phyloP scores from a whole-genome alignment of 1,140 invertebrate genomes.

The Lethrus apterus region DNA sequence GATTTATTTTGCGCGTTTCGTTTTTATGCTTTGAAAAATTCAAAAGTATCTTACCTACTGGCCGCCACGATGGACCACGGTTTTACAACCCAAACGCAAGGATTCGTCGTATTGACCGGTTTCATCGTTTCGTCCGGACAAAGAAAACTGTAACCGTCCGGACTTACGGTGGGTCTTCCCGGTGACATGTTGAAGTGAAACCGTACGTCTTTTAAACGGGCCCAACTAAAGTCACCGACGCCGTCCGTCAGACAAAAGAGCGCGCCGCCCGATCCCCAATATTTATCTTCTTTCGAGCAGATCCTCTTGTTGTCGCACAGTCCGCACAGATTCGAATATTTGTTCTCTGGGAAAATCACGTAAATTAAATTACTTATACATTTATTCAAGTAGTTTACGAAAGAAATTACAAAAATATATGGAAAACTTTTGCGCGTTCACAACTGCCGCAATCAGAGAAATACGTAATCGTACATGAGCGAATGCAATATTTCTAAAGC shows the following conservation, averaged over 20 bases:
- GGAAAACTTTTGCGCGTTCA: not conserved
- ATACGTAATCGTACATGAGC: no score
- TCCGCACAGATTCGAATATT: constrained; percentile 62
- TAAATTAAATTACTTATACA: constrained; percentile 10
- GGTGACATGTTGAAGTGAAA: constrained; percentile 55
- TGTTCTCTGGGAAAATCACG: constrained; percentile 45
- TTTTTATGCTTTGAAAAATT: no score
- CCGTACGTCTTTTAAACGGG: constrained; percentile 55
- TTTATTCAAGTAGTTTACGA: not conserved
- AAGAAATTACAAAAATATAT: not conserved
- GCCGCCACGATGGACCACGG: constrained; percentile 65
- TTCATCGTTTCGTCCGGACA: constrained; percentile 72
- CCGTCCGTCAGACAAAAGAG: constrained; percentile 69
- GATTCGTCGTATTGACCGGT: constrained; percentile 47
- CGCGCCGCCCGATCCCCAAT: constrained; percentile 72
- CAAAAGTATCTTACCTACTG: constrained; percentile 51
- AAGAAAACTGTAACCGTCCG: constrained; percentile 58
- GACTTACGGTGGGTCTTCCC: constrained; percentile 36
- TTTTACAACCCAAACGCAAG: constrained; percentile 69
- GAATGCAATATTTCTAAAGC: no score
- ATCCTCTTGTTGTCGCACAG: constrained; percentile 54
- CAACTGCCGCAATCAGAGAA: no score
- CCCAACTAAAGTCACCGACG: constrained; percentile 73
- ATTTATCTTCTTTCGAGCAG: constrained; percentile 65
- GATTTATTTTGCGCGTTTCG: no score